A percentile compares a stretch with the other conserved stretches of the same genome.
Conservation (phyloP, 2,797 vertebrate genomes). For the Sciurus carolinensis region DNA sequence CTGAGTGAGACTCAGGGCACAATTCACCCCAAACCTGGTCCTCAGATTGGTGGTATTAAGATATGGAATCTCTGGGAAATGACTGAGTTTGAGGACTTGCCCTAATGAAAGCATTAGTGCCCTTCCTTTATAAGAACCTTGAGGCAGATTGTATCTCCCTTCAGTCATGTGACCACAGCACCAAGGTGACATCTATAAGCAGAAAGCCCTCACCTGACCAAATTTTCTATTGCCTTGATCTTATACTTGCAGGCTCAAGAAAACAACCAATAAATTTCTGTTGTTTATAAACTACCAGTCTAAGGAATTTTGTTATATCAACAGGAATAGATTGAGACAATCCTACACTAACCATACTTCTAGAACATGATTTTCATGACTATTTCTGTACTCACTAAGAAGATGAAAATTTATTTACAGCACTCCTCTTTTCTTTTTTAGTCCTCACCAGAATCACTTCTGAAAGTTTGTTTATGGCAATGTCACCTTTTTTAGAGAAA, state of each 20-base stretch:
- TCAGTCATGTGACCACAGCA: not conserved
- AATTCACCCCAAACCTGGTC: not conserved
- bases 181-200: not conserved
- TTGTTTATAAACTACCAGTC: not conserved
- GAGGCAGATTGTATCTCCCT: not conserved
- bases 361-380: not conserved
- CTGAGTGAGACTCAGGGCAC: not conserved
- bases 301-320: not conserved
- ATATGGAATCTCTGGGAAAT: not conserved
- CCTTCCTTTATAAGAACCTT: not conserved
- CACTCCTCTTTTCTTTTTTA: not conserved
- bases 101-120: not conserved
- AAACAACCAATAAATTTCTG: not conserved
- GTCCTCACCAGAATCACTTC: not conserved
- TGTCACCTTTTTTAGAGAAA: not conserved
- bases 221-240: not conserved
- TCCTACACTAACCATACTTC: not conserved
- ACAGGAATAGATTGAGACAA: not conserved
- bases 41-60: not conserved
- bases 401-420: not conserved
- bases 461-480: not conserved
- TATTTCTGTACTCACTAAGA: not conserved
- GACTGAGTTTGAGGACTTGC: not conserved
- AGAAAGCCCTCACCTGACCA: not conserved
- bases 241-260: not conserved